Evolutionary conservation across 2,113 vertebrate species (phyloP).

Genomic region (Marmota flaviventris): DNA sequence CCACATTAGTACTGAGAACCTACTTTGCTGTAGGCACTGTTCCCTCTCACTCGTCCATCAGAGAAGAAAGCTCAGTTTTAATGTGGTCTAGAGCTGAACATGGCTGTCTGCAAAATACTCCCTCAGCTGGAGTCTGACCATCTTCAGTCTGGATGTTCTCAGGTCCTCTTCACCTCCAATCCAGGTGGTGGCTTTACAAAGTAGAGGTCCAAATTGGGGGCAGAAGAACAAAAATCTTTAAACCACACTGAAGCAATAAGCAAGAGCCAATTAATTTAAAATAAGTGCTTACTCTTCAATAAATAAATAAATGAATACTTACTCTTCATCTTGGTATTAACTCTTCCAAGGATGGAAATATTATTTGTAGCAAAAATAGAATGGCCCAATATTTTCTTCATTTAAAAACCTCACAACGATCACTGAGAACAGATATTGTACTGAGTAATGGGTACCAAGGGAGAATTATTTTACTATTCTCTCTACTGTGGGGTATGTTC

Average conservation of each 20-base stretch:
- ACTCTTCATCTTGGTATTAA: background rate
- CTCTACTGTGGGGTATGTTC: background rate
- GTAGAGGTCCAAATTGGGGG: background rate
- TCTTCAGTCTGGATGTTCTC: background rate
- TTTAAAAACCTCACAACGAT: background rate
- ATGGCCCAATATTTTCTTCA: background rate
- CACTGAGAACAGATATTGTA: background rate
- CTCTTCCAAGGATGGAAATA: background rate
- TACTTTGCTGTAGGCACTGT: background rate
- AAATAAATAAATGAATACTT: background rate
- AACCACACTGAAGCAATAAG: background rate
- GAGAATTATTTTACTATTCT: background rate
- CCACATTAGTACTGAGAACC: background rate
- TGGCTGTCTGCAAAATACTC: background rate
- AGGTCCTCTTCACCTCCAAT: too few species aligned
- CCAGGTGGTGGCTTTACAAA: background rate
- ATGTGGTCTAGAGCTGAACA: background rate
- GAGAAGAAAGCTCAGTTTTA: background rate
- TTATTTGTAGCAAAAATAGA: slow-evolving; percentile 7
- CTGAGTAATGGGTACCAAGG: background rate
- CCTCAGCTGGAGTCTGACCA: background rate
- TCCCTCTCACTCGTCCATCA: background rate
- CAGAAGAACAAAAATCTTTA: background rate
- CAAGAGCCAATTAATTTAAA: background rate
- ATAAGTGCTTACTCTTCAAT: too few species aligned